Evolutionary conservation across 2,888 invertebrate species (phyloP), one percentile per base, ranked within the genome.

Genomic region (Matsumyia berberina): DNA sequence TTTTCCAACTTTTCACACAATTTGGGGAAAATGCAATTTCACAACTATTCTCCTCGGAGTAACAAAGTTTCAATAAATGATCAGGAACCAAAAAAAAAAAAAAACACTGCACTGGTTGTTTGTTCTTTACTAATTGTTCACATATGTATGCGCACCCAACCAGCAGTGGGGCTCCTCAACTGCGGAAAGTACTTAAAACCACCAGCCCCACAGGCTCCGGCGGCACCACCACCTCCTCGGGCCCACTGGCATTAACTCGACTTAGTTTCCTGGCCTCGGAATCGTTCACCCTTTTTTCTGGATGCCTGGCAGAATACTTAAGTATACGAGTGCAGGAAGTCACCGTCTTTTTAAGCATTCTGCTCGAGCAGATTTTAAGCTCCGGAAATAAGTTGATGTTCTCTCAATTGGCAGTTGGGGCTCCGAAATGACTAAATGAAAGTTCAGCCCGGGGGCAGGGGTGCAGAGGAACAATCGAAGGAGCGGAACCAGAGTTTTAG

Each of bases 331-430:
- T 53, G 42, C 78, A 80, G 80, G 73, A 80, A 80, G 80, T 74
- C 67, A 69, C 49, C 42, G 72, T 42, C 58, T 60, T 67, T 77
- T 73, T 44, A 57, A 72, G 46, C 74, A 76, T 83, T 78, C 78
- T 67, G 51, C 55, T 67, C 73, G 67, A 83, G 78, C 60, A 31
- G 72, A 73, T 78, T 73, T 77, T 78, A 73, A 83, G 78, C 67
- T 78, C 78, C 78, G 78, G 82, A 83, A 83, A 78, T 73, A 62
- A 78, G 73, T 73, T 83, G 67, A 83, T 78, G 78, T 78, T 73
- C 55, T 46, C 44, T 77, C 72, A 66, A 78, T 77, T 57, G 60
- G 49, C 51, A 58, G 55, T 46, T 35, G 46, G 55, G 44, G 44
- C 51, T n/a, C n/a, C 49, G 33, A 58, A 72, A 66, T 37, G 44